Conservation (phyloP, 2,888 invertebrate species). For the Dermolepida albohirtum region DNA sequence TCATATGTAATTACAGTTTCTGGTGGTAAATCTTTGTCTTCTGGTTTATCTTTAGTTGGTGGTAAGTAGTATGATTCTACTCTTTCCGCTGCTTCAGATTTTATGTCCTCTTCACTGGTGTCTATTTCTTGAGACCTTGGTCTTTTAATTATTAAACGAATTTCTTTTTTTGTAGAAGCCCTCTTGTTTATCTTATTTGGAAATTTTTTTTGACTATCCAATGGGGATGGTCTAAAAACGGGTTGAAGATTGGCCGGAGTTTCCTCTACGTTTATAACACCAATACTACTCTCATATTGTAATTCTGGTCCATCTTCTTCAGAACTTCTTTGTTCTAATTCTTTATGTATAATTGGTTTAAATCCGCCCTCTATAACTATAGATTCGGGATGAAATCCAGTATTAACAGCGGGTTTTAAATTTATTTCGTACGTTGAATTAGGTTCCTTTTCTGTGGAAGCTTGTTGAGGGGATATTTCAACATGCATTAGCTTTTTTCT, state of each 20-base stretch:
- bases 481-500: constrained; percentile 51
- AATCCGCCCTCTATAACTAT: constrained; percentile 88
- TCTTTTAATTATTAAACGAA: constrained; percentile 3
- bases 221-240: constrained; percentile 84
- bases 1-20: constrained; percentile 79
- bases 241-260: constrained; percentile 77
- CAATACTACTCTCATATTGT: constrained; percentile 67
- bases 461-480: constrained; percentile 59
- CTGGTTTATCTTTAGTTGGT: constrained; percentile 70
- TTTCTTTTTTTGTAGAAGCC: constrained; percentile 27
- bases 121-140: constrained; percentile 35
- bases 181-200: constrained; percentile 40
- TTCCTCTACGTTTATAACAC: constrained; percentile 64
- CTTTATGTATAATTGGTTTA: constrained; percentile 77
- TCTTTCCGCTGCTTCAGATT: constrained; percentile 78
- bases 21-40: constrained; percentile 67
- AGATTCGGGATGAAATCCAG: constrained; percentile 83
- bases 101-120: constrained; percentile 58
- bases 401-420: constrained; percentile 74
- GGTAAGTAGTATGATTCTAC: constrained; percentile 81
- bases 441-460: constrained; percentile 59
- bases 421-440: constrained; percentile 55
- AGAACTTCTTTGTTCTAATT: constrained; percentile 68
- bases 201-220: constrained; percentile 56
- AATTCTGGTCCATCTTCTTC: constrained; percentile 59